Evolutionary conservation across 1,140 invertebrate species (phyloP).

Genomic region (Drosophila punjabiensis): DNA sequence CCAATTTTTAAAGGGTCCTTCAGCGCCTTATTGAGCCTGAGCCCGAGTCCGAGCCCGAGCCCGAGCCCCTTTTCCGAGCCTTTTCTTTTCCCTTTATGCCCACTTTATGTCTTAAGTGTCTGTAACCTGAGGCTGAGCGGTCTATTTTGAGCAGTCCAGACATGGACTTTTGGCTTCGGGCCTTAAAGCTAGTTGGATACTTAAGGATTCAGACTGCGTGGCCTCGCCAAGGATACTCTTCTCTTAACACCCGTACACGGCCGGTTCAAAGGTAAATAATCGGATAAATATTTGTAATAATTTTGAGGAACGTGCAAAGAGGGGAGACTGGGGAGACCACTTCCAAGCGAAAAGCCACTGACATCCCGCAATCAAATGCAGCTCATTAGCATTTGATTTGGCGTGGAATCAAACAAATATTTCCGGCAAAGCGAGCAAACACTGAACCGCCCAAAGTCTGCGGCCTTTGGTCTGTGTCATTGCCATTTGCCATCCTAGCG

Average conservation of each 20-base stretch:
- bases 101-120: slow-evolving; percentile 59
- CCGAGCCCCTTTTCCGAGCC: slow-evolving; percentile 13
- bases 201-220: slow-evolving; percentile 64
- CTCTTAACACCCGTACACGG: slow-evolving; percentile 17
- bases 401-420: slow-evolving; percentile 64
- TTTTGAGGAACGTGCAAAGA: slow-evolving; percentile 9
- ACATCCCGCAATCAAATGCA: slow-evolving; percentile 54
- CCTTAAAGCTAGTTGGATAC: slow-evolving; percentile 65
- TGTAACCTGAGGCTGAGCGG: slow-evolving; percentile 66
- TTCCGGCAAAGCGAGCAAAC: slow-evolving; percentile 62
- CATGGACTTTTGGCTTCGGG: slow-evolving; percentile 39
- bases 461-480: slow-evolving; percentile 46
- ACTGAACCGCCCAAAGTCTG: slow-evolving; percentile 52
- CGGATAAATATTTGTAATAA: slow-evolving; percentile 69
- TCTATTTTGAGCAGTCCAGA: slow-evolving; percentile 60
- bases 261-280: slow-evolving; percentile 78
- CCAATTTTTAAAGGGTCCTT: slow-evolving; percentile 62
- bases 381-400: slow-evolving; percentile 77
- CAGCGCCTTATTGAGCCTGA: slow-evolving; percentile 26
- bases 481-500: slow-evolving; percentile 23
- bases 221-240: slow-evolving; percentile 12
- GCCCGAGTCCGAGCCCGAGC: slow-evolving; percentile 16
- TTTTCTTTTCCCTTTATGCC: slow-evolving; percentile 12
- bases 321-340: slow-evolving; percentile 19
- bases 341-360: slow-evolving; percentile 20